phyloP scores from a whole-genome alignment of 1,140 invertebrate genomes.

The Hydropsyche tenuis region DNA sequence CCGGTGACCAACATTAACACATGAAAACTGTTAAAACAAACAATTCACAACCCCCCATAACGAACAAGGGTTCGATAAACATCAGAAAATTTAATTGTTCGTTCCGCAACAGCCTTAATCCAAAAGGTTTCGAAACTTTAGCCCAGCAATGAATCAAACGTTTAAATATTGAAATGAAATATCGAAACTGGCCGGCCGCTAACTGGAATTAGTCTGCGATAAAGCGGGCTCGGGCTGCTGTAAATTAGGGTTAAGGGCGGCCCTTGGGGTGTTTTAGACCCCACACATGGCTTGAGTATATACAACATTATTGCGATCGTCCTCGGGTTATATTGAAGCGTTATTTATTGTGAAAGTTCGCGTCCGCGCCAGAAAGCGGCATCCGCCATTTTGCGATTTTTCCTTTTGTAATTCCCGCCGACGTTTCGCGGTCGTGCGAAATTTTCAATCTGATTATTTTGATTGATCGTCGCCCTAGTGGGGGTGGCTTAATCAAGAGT shows the following conservation, averaged over 20 bases:
- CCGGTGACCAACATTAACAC: too few species aligned
- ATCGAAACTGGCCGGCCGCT: background rate
- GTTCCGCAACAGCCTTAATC: too few species aligned
- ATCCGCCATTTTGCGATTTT: too few species aligned
- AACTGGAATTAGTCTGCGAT: conserved; percentile 2
- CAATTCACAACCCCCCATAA: too few species aligned
- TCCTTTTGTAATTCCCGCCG: too few species aligned
- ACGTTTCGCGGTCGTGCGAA: background rate
- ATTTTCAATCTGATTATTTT: conserved; percentile 15
- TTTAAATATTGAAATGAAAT: conserved; percentile 15
- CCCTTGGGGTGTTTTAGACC: background rate
- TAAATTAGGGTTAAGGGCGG: background rate
- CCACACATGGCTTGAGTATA: background rate
- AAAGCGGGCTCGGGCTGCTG: background rate
- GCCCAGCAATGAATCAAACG: background rate
- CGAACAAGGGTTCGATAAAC: background rate
- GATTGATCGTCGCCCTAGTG: background rate
- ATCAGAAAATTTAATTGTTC: background rate
- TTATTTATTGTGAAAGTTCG: too few species aligned
- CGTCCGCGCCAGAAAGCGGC: too few species aligned
- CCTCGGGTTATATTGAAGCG: too few species aligned
- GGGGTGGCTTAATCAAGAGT: background rate
- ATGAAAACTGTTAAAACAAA: too few species aligned
- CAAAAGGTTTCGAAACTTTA: background rate
- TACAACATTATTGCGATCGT: too few species aligned